Percentiles rank a stretch among this genome's conserved stretches.
phyloP scores from a whole-genome alignment of 2,797 vertebrate species.

The Dromococcyx pavoninus region DNA sequence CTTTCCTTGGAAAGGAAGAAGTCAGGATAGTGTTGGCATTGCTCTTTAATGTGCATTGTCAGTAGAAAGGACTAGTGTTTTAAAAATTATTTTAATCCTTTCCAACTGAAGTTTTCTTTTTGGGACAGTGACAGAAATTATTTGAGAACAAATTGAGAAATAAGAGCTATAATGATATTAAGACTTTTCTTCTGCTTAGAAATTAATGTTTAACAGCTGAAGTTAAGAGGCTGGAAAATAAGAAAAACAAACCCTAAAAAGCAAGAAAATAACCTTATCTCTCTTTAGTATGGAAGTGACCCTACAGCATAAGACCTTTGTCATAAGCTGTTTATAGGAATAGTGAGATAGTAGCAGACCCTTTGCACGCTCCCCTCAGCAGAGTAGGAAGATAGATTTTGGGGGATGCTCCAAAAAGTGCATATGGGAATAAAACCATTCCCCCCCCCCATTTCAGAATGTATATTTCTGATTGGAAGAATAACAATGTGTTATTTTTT shows the following conservation, averaged over 20 bases:
- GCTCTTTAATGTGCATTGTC: background rate
- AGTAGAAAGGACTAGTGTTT: background rate
- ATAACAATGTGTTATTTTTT: background rate
- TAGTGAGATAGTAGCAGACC: background rate
- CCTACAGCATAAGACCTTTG: background rate
- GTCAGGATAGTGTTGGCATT: background rate
- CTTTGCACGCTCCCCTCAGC: background rate
- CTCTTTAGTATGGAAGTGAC: background rate
- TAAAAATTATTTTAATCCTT: background rate
- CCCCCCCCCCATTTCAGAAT: background rate
- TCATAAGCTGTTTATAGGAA: background rate
- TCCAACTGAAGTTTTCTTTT: slow-evolving; percentile 13
- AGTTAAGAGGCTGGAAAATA: background rate
- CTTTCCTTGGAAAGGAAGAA: slow-evolving; percentile 3
- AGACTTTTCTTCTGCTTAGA: background rate
- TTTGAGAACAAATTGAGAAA: slow-evolving; percentile 17
- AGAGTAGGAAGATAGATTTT: background rate
- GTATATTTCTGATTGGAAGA: background rate
- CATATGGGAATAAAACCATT: background rate
- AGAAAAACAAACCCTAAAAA: background rate
- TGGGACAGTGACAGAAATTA: background rate
- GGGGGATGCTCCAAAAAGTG: background rate
- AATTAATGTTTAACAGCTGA: background rate
- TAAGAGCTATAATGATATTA: background rate
- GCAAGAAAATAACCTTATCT: background rate